Percentiles rank a stretch among this genome's conserved stretches.
Conservation (phyloP, 2,797 vertebrate species). For the Poeciliopsis presidionis region DNA sequence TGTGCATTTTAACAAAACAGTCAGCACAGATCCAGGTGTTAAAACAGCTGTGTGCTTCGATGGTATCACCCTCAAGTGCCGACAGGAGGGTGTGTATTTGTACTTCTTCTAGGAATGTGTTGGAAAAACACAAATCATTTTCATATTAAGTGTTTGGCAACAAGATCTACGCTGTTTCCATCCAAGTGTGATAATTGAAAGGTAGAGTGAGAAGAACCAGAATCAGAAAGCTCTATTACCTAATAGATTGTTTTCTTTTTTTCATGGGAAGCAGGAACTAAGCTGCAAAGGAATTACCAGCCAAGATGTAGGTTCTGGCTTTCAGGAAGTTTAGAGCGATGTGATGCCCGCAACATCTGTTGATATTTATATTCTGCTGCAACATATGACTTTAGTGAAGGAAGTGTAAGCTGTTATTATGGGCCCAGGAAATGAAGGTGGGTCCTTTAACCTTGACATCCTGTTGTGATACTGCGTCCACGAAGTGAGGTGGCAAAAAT, state of each 20-base stretch:
- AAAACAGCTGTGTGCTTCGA: conserved; percentile 66
- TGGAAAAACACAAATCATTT: not conserved
- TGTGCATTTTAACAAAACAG: conserved; percentile 56
- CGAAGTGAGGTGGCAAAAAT: not conserved
- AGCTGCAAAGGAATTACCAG: not conserved
- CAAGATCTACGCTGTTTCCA: not conserved
- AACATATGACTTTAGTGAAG: not conserved
- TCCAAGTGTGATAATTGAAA: not conserved
- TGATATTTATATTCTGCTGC: not conserved
- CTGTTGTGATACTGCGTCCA: not conserved
- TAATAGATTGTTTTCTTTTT: not conserved
- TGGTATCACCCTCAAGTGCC: conserved; percentile 26
- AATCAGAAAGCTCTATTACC: not conserved
- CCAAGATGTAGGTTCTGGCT: not conserved
- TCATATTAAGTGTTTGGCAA: not conserved
- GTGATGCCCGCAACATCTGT: not conserved
- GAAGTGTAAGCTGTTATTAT: not conserved
- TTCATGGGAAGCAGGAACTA: not conserved
- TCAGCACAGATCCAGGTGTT: conserved; percentile 72
- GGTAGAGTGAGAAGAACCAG: not conserved
- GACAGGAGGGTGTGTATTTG: conserved; percentile 39
- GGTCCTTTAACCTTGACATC: not conserved
- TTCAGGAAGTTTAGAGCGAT: not conserved
- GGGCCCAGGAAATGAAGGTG: not conserved
- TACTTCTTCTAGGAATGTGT: conserved; percentile 9